Base-by-base conservation (phyloP, 2,113 vertebrate genomes). In the Takifugu bimaculatus region DNA sequence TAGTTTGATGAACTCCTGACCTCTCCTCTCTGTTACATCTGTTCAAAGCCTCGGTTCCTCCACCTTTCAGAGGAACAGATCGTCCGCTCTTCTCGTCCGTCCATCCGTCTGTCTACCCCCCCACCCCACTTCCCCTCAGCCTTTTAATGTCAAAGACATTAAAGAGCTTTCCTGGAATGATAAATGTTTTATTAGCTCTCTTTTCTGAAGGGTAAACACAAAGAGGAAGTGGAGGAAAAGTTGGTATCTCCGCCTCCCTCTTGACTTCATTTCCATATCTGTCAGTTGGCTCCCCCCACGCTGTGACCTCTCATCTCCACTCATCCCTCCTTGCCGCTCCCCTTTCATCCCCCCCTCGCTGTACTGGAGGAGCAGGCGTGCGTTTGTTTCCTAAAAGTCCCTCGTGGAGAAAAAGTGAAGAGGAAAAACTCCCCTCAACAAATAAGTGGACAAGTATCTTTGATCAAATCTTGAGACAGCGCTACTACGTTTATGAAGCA, bases 101-200 rank as follows among this genome's bases (percentile, higher is more conserved):
- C 65, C 28, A 1, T 64, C 72, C 83, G 73, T 53, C 72, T 63
- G 43, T 58, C 63, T 72, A 59, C 75, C 28, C 49, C 44, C 50
- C 48, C 25, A 42, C 58, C 12, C 79, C 66, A 48, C 57, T 57
- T 70, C 63, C 74, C 74, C 65, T 72, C 68, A 55, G 67, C 56
- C 68, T 77, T 88, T 82, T 88, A 91, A 89, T 85, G 82, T 84
- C 77, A 81, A 57, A 76, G 68, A 84, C 85, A 86, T 77, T 86
- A 85, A 82, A 88, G 85, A 74, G 73, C 82, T 88, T 89, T 87
- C 81, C 80, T 87, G 80, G 68, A 82, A 88, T 83, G 77, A 88
- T 91, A 87, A 89, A 90, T 91, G 84, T 90, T 91, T 90, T 82
- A 91, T 83, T 84, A 87, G 82, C 45, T 69, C 52, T 32, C 50